Conservation (phyloP, 2,797 vertebrate species). For the Liasis olivaceus region DNA sequence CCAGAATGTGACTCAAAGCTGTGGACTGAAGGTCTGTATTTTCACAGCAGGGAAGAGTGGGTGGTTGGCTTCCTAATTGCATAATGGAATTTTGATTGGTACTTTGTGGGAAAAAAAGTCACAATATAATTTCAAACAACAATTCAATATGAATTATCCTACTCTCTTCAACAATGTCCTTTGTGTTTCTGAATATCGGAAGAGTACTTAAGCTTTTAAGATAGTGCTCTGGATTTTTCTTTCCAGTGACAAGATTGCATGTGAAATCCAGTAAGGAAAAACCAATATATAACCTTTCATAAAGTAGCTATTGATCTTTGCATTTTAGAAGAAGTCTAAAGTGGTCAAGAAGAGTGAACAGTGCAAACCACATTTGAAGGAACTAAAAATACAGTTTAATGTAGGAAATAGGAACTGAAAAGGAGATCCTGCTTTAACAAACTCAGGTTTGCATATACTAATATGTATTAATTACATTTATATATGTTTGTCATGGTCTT, state of each 20-base stretch:
- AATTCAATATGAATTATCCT: constrained; percentile 55
- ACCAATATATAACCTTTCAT: no score
- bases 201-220: constrained; percentile 43
- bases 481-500: neutral
- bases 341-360: fast-evolving
- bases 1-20: constrained; percentile 59
- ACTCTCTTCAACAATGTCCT: constrained; percentile 51
- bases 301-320: no score
- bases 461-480: neutral
- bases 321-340: fast-evolving
- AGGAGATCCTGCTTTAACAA: neutral
- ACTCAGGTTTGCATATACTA: neutral
- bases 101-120: constrained; percentile 32
- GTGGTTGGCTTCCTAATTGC: constrained; percentile 42
- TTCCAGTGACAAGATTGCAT: neutral
- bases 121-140: constrained; percentile 38
- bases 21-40: constrained; percentile 40
- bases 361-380: neutral
- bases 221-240: neutral
- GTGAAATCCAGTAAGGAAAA: neutral
- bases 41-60: constrained; percentile 43
- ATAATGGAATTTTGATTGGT: constrained; percentile 66
- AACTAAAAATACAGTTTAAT: neutral
- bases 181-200: constrained; percentile 65
- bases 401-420: neutral